Evolutionary conservation across 2,113 vertebrate genomes (phyloP).

Genomic region (Stictonetta naevosa): DNA sequence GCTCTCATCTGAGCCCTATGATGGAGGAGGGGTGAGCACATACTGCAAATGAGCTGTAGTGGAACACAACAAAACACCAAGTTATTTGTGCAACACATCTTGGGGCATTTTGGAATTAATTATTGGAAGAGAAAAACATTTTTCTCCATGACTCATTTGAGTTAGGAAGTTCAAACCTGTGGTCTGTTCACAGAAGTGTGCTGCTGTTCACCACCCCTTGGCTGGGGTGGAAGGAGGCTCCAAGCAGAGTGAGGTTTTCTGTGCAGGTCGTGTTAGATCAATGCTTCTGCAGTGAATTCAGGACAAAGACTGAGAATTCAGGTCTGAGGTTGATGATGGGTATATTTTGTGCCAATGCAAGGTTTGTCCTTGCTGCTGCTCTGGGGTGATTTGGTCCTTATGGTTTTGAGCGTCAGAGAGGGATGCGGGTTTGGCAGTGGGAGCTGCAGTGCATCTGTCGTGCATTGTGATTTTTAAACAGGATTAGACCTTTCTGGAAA

Average conservation of each 20-base stretch:
- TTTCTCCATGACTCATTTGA: background rate
- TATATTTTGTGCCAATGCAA: background rate
- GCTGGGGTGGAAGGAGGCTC: background rate
- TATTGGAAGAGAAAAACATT: background rate
- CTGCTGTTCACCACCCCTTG: accelerated
- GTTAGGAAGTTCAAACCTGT: background rate
- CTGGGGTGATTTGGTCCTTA: background rate
- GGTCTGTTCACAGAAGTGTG: accelerated
- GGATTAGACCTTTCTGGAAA: background rate
- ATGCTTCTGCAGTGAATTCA: background rate
- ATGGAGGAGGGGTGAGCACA: background rate
- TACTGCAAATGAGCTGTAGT: background rate
- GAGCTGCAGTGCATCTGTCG: background rate
- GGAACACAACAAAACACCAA: background rate
- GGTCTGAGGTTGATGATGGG: background rate
- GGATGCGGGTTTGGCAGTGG: background rate
- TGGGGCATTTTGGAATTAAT: background rate
- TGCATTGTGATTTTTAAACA: background rate
- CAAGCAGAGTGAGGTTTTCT: background rate
- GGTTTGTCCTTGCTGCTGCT: background rate
- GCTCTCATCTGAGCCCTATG: background rate
- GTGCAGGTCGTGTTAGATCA: accelerated
- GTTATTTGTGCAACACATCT: background rate
- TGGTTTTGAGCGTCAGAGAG: background rate
- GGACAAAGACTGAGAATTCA: background rate